Conservation (phyloP, 2,113 vertebrate species). For the Peucedramus taeniatus region DNA sequence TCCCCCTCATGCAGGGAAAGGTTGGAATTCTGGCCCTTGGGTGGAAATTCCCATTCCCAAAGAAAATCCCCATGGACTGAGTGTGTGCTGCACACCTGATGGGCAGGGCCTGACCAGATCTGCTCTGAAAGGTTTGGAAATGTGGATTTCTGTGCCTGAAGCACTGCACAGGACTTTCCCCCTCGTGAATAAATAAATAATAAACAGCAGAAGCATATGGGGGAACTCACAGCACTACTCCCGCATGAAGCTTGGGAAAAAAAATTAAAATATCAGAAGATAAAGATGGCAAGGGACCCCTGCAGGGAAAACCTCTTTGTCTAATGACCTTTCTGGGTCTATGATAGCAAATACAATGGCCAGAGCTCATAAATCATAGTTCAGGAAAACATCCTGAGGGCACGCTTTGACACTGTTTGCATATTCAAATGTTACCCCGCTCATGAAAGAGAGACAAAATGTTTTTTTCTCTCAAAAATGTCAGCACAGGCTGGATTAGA, state of each 20-base stretch:
- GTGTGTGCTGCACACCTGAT: rapidly evolving
- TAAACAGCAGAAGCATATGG: background rate
- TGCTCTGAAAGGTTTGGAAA: background rate
- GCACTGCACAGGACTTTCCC: background rate
- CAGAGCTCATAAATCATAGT: conserved; percentile 79
- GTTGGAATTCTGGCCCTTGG: background rate
- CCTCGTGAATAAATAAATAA: background rate
- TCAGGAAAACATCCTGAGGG: conserved; percentile 66
- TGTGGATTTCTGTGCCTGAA: background rate
- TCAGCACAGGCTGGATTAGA: conserved; percentile 76
- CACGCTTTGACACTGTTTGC: conserved; percentile 71
- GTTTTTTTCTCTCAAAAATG: conserved; percentile 79
- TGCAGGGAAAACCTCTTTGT: conserved; percentile 68
- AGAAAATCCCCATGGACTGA: rapidly evolving
- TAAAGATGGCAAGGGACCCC: conserved; percentile 49
- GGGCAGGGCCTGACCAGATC: rapidly evolving
- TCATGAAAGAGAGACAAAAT: conserved; percentile 74
- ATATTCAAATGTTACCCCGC: conserved; percentile 82
- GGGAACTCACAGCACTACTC: background rate
- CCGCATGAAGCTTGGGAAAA: background rate
- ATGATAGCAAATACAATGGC: conserved; percentile 74
- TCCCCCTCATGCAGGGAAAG: background rate
- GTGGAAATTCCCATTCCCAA: background rate
- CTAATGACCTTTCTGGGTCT: conserved; percentile 72
- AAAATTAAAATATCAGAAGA: conserved; percentile 72